These are phyloP conservation scores for Ptiloglossa arizonensis DNA, from an alignment of 1,140 invertebrate species.

Conservation along the genomic window DNA sequence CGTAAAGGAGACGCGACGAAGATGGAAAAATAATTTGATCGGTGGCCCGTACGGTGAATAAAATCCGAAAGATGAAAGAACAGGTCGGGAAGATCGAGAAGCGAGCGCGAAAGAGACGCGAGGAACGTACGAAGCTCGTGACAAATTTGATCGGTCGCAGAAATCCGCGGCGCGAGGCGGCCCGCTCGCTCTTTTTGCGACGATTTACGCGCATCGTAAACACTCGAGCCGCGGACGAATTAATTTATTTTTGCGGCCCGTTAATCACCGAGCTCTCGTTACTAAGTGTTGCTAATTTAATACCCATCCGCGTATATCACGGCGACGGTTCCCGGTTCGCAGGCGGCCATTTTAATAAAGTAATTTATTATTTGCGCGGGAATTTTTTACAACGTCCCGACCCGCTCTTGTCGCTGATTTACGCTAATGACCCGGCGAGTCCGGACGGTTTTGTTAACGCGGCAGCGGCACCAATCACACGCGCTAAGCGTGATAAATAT, in stretches of 20 bases:
- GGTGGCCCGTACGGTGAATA: no score
- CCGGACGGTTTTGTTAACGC: constrained; percentile 55
- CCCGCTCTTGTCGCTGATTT: constrained; percentile 52
- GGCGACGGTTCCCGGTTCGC: no score
- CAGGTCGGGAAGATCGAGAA: no score
- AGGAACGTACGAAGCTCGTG: constrained; percentile 11
- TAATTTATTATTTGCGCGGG: constrained; percentile 29
- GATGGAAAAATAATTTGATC: no score
- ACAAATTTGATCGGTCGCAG: constrained; percentile 13
- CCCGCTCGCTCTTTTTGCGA: background rate
- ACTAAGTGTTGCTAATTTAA: constrained; percentile 35
- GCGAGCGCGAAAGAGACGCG: background rate
- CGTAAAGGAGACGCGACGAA: no score
- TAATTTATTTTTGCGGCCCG: constrained; percentile 22
- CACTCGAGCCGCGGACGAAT: background rate
- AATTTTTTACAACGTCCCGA: constrained; percentile 24
- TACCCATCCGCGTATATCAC: background rate
- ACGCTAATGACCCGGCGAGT: constrained; percentile 51
- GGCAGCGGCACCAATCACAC: constrained; percentile 41
- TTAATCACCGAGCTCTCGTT: constrained; percentile 6
- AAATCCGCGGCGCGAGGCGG: background rate
- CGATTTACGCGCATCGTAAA: constrained; percentile 27
- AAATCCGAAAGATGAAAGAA: no score
- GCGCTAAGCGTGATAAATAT: constrained; percentile 64
- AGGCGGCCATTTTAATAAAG: constrained; percentile 32